phyloP scores from a whole-genome alignment of 2,113 vertebrate genomes.

The Catharus fuscescens region DNA sequence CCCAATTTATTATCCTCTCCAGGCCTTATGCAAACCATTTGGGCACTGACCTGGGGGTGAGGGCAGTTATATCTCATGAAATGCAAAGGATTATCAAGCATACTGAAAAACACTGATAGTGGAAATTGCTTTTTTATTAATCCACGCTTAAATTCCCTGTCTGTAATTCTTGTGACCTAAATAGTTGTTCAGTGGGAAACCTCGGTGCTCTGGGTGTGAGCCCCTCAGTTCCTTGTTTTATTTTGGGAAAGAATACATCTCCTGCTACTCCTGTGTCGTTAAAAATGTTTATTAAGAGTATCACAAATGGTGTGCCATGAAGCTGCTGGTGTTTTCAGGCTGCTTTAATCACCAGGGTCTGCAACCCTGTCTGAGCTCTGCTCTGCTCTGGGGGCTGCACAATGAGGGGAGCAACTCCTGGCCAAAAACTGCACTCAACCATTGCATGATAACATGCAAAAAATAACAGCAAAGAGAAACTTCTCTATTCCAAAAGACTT shows the following conservation, averaged over 20 bases:
- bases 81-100: background rate
- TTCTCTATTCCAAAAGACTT: background rate
- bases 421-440: background rate
- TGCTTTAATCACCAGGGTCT: background rate
- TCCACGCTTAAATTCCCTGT: background rate
- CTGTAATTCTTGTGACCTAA: slow-evolving; percentile 1
- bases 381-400: background rate
- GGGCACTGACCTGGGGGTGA: background rate
- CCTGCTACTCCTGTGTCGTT: background rate
- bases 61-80: background rate
- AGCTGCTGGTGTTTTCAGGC: background rate
- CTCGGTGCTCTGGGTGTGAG: background rate
- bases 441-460: background rate
- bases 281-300: background rate
- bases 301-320: background rate
- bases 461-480: background rate
- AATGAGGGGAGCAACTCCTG: background rate
- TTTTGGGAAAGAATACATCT: background rate
- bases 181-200: background rate
- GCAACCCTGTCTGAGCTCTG: background rate
- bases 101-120: slow-evolving; percentile 8
- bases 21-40: background rate
- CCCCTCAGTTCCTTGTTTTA: background rate
- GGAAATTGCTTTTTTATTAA: slow-evolving; percentile 57
- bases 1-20: background rate